These are phyloP conservation scores for Heliconius charithonia DNA, from an alignment of 2,888 invertebrate genomes.

Conservation along the genomic window DNA sequence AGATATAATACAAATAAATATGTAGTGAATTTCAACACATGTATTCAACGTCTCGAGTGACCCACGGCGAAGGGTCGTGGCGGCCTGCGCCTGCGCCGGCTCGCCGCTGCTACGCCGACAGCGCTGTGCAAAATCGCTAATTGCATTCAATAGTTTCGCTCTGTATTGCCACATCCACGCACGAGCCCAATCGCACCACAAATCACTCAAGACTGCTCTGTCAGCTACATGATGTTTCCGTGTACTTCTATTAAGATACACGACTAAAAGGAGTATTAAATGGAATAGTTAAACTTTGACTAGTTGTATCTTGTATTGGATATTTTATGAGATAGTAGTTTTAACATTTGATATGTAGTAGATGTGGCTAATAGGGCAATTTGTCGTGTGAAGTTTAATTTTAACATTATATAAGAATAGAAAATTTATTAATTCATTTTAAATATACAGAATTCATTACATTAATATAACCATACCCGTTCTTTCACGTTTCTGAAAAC, in stretches of 20 bases:
- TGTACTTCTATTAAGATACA: slow-evolving; percentile 38
- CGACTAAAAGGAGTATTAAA: slow-evolving; percentile 20
- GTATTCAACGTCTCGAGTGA: slow-evolving; percentile 55
- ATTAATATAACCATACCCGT: background rate
- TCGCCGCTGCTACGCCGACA: slow-evolving; percentile 56
- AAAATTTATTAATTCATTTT: background rate
- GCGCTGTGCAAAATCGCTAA: slow-evolving; percentile 78
- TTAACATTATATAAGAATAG: background rate
- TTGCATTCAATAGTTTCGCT: slow-evolving; percentile 68
- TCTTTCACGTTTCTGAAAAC: slow-evolving; percentile 38
- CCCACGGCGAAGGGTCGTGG: slow-evolving; percentile 62
- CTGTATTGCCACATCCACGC: slow-evolving; percentile 46
- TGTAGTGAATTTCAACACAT: slow-evolving; percentile 57
- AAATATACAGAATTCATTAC: background rate
- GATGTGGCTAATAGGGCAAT: background rate
- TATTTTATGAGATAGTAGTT: background rate
- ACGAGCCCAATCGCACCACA: slow-evolving; percentile 41
- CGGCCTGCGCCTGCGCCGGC: slow-evolving; percentile 33
- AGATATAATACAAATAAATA: slow-evolving; percentile 33
- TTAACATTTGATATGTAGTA: background rate
- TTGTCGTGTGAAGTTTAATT: background rate
- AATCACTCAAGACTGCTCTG: slow-evolving; percentile 37
- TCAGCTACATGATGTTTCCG: slow-evolving; percentile 36
- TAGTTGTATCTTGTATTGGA: background rate
- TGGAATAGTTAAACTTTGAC: slow-evolving; percentile 6